Base-by-base conservation (phyloP, 2,113 vertebrate species). In the Pelecanus crispus region DNA sequence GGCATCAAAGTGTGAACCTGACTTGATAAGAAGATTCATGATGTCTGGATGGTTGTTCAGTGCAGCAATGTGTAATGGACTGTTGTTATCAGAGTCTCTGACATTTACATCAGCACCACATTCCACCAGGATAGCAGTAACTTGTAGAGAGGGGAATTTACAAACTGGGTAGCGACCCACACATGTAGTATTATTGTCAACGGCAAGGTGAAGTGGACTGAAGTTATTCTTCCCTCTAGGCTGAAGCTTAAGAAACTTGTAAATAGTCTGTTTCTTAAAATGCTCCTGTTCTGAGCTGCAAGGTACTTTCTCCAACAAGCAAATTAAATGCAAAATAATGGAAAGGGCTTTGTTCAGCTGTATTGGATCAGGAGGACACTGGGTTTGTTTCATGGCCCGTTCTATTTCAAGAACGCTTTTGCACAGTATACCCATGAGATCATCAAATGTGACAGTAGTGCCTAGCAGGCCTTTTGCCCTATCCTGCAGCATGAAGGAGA, bases 401-500 rank as follows among this genome's bases (percentile, higher is more conserved):
- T 99, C 99, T 77, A 99, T 99, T 98, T 99, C 99, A 94, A 99
- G 97, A 94, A 99, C 99, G 1, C 99, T 99, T 98, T 99, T 99
- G 96, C 99, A 98, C 34, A 99, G 97, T 97, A 99, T 99, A 89
- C 98, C 99, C 99, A 99, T 99, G 49, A 99, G 98, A 98, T 99
- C 99, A 89, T 99, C 98, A 97, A 99, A 99, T 20, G 99, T 99
- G 85, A 99, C 99, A 0, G 99, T 99, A 40, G 99, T 99, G 29
- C 99, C 99, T 92, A 99, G 97, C 8, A 99, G 98, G 65, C 99
- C 99, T 97, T 99, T 99, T 86, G 99, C 99, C 62, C 99, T 98
- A 92, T 99, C 99, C 97, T 99, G 99, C n/a, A 99, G 98, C 99
- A 99, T 99, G 97, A 99, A 99, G 82, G 99, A 99, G 97, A 99